phyloP scores from a whole-genome alignment of 2,113 vertebrate species.

The Myrmophylax atrothorax region DNA sequence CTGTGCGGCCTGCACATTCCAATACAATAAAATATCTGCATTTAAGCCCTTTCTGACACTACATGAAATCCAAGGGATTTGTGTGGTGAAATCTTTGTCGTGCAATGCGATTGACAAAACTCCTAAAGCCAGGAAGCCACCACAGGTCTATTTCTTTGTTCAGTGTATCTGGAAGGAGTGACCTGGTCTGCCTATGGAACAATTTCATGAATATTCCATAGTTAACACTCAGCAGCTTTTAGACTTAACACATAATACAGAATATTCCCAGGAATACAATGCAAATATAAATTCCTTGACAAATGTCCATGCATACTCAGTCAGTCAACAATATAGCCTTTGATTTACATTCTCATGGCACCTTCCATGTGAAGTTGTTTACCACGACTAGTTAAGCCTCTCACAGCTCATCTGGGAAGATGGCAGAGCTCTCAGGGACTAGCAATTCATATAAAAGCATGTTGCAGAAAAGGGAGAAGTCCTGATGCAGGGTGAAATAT shows the following conservation, averaged over 20 bases:
- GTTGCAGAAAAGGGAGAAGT: neutral
- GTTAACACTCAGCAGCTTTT: neutral
- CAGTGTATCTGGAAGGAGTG: neutral
- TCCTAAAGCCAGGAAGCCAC: neutral
- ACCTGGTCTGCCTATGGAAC: neutral
- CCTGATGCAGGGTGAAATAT: neutral
- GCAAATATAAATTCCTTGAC: neutral
- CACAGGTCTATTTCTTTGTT: neutral
- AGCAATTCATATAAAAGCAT: neutral
- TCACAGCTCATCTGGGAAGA: neutral
- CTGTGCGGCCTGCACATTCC: neutral
- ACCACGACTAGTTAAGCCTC: neutral
- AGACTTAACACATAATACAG: neutral
- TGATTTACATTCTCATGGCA: neutral
- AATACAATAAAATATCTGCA: neutral
- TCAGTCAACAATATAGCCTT: neutral
- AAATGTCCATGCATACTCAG: neutral
- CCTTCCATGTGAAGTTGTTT: neutral
- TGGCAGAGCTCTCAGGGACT: neutral
- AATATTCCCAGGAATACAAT: neutral
- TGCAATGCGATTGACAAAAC: neutral
- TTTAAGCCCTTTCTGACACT: neutral
- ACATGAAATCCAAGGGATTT: neutral
- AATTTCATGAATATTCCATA: neutral
- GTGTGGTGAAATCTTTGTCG: neutral